Evolutionary conservation across 2,888 invertebrate genomes (phyloP).

Genomic region (Thymelicus sylvestris): DNA sequence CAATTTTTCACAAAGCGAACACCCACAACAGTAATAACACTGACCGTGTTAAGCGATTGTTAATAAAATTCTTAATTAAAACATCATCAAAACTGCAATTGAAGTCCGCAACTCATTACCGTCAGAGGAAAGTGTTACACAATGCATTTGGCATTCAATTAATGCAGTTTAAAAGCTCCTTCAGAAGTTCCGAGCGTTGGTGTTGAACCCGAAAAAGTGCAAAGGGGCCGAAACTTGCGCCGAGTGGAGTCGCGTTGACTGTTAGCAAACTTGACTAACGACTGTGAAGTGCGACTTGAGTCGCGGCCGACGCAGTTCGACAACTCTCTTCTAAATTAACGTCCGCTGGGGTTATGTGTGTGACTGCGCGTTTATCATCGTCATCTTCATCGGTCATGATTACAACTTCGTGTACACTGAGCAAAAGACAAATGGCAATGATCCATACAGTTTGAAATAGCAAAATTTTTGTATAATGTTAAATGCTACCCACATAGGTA

Average conservation of each 20-base stretch:
- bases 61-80: neutral
- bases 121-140: slow-evolving; percentile 29
- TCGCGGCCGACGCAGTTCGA: slow-evolving; percentile 38
- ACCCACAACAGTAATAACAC: neutral
- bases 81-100: slow-evolving; percentile 45
- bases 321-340: slow-evolving; percentile 35
- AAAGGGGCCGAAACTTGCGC: slow-evolving; percentile 58
- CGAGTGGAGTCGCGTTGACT: slow-evolving; percentile 54
- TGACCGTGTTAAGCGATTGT: slow-evolving; percentile 34
- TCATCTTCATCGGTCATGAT: no score
- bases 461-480: no score
- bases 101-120: slow-evolving; percentile 42
- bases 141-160: slow-evolving; percentile 38
- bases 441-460: no score
- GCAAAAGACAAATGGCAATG: no score
- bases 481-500: no score
- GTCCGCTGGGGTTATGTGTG: slow-evolving; percentile 11
- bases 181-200: slow-evolving; percentile 57
- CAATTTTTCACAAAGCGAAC: neutral
- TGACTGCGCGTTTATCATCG: neutral
- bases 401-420: no score
- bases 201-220: slow-evolving; percentile 62
- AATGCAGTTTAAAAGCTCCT: slow-evolving; percentile 35
- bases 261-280: slow-evolving; percentile 65
- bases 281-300: slow-evolving; percentile 48